Conservation (phyloP, 2,797 vertebrate species). For the Trachops cirrhosus region DNA sequence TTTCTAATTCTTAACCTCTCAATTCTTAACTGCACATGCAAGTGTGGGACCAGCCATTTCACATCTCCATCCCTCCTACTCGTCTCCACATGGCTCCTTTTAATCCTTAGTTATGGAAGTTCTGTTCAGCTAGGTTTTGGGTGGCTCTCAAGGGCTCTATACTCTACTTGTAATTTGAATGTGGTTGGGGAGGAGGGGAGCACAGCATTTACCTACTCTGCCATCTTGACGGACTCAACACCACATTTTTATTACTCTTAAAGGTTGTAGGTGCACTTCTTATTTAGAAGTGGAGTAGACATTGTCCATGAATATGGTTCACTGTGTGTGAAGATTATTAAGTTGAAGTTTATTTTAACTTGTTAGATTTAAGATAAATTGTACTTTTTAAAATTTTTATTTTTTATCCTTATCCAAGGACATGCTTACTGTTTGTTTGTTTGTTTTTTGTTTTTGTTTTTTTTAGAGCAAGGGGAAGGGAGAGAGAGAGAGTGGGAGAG, state of each 20-base stretch:
- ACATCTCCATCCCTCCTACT: background rate
- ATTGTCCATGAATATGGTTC: background rate
- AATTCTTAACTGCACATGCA: background rate
- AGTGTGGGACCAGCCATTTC: background rate
- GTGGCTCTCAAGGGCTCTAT: background rate
- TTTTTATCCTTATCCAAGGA: background rate
- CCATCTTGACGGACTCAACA: background rate
- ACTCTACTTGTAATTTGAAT: background rate
- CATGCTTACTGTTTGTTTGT: background rate
- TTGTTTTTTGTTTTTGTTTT: no score
- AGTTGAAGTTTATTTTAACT: background rate
- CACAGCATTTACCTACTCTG: background rate
- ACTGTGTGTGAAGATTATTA: background rate
- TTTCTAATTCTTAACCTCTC: background rate
- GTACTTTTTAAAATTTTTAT: background rate
- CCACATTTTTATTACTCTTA: background rate
- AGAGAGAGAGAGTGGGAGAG: no score
- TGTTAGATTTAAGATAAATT: background rate
- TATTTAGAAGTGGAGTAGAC: background rate
- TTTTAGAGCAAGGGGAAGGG: background rate
- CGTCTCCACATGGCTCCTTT: background rate
- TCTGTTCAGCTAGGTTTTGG: background rate
- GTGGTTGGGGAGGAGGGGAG: background rate
- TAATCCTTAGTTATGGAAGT: background rate
- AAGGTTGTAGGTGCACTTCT: background rate